Base-by-base conservation (phyloP, 1,140 invertebrate genomes). In the Drosophila pallidifrons region DNA sequence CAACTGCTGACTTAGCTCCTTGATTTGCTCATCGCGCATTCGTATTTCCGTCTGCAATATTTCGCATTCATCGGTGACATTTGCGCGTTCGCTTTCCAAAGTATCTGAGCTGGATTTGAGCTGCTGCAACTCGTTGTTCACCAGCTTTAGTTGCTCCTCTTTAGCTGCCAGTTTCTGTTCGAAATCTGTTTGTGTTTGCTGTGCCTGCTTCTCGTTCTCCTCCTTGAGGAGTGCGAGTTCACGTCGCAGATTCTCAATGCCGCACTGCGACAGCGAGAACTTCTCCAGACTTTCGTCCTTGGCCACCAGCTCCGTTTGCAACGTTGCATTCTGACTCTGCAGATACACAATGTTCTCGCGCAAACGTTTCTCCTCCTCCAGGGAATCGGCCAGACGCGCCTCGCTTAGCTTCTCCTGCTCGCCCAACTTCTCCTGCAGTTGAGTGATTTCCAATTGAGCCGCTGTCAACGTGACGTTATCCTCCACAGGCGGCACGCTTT, bases 311-410 rank as follows among this genome's bases (percentile, higher is more conserved):
- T 92, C 91, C 0, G 78, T 30, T 58, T 91, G 87, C 10, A 92
- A 64, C 10, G 74, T 70, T 1, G 82, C 83, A 59, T 90, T 92
- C 61, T 93, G 72, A 0, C 73, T 72, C 61, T 94, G 91, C 11
- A 93, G 79, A n/a, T 93, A 93, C 1, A 93, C 92, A 0, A 94
- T 92, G 43, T 94, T 94, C 7, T 94, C 89, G 3, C 77, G 68
- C 20, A 92, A 57, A 0, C 81, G 74, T 32, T 82, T 63, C 72
- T 92, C 77, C 55, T 88, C 89, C 41, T 91, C 89, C 28, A 70
- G 55, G 6, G 68, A 91, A 32, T 93, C 93, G 1, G 92, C 92
- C 7, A 87, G 67, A 38, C 93, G 92, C 13, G 74, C 58, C 15
- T 79, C 77, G 1, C 32, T 46, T 4, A 73, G 58, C 46, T 75